Base-by-base conservation (phyloP, 2,888 invertebrate species). In the Seira sanloemensis region DNA sequence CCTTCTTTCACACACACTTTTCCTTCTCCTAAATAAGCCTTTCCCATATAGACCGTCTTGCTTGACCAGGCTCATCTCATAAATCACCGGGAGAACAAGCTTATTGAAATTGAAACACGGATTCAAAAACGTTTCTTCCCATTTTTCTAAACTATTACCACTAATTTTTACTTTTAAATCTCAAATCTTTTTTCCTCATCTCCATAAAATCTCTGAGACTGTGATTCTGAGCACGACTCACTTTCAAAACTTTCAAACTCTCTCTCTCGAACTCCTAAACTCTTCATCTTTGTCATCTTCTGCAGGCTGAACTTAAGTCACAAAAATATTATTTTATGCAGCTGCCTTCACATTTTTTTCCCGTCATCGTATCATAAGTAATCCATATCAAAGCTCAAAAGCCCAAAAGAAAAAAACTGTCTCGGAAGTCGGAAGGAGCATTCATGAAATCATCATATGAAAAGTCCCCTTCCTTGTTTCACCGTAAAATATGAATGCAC, bases 31-130 rank as follows among this genome's bases (percentile, higher is more conserved):
- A 75, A 75, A 75, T 65, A 69, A 76, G 21, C 66, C 19, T 9
- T 58, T 58, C 58, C 19, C n/a, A n/a, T 46, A 9, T 46, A 18
- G 58, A 4, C 58, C 19, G 18, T 66, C 23, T 21, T 66, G 76
- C 82, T 82, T 82, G 82, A 82, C 82, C 82, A 82, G 82, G 71
- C 82, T 66, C 25, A 71, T 72, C 46, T 37, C 82, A 82, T 82
- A 82, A 82, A 82, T 82, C 82, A 82, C 24, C 26, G 24, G 62
- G 72, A 81, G 62, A 71, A 82, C 76, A 37, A 25, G 24, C 46
- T 37, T 1, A 67, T 7, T 26, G 21, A 37, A 71, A 37, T 46
- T 2, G 5, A 21, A 66, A 21, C 18, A 23, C n/a, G 18, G 16
- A 21, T 71, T 23, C 72, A 50, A 19, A 71, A 12, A 21, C 50